These are phyloP conservation scores for Panagrolaimus sp. DNA, from an alignment of 1,140 invertebrate species.

Conservation along the genomic window DNA sequence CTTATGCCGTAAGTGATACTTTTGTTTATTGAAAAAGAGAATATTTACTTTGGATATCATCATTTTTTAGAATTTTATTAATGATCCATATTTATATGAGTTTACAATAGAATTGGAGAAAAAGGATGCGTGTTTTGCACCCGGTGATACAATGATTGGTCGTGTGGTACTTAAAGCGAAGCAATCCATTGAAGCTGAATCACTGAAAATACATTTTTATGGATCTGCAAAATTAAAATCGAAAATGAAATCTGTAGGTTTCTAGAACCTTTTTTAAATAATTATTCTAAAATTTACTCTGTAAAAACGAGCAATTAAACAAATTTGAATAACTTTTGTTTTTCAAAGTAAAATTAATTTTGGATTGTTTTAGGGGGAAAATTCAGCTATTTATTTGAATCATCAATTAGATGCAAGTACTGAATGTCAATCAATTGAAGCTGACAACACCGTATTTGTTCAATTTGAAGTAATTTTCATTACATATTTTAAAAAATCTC, in stretches of 20 bases:
- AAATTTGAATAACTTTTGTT: not conserved
- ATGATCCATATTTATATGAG: conserved; percentile 8
- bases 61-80: conserved; percentile 16
- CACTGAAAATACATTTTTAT: not conserved
- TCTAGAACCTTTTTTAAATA: not conserved
- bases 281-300: not conserved
- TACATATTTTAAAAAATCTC: not conserved
- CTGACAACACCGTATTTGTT: conserved; percentile 2
- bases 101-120: conserved; percentile 6
- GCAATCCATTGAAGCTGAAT: not conserved
- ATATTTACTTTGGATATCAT: not conserved
- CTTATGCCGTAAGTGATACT: conserved; percentile 1
- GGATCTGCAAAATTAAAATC: not conserved
- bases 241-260: not conserved
- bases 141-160: not conserved
- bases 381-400: no score
- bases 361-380: no score
- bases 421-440: not conserved
- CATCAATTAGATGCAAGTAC: no score
- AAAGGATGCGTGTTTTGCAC: not conserved
- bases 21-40: conserved; percentile 13
- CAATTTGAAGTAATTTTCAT: conserved; percentile 1
- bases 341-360: not conserved
- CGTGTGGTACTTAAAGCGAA: not conserved
- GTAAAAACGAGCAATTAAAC: not conserved